phyloP scores from a whole-genome alignment of 2,888 invertebrate species.

The Ctenicera cuprea region DNA sequence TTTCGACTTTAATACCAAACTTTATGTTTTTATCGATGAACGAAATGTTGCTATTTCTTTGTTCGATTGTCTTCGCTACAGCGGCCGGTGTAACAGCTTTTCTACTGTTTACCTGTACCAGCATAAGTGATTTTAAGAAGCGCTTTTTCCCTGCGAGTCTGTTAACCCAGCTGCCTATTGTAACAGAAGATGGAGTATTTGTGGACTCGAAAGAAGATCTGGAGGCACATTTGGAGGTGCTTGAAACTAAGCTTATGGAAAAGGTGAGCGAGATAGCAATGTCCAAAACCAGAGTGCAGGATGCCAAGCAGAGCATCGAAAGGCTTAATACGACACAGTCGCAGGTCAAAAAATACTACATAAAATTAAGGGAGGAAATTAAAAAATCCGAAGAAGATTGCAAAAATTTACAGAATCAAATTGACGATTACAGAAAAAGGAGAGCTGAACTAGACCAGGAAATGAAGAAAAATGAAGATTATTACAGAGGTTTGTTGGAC shows the following conservation, averaged over 20 bases:
- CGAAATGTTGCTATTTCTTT: conserved; percentile 55
- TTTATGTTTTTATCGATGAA: conserved; percentile 4
- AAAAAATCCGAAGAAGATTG: conserved; percentile 64
- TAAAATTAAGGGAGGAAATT: conserved; percentile 62
- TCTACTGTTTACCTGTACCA: conserved; percentile 61
- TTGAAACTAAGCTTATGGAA: conserved; percentile 64
- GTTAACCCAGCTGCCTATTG: conserved; percentile 56
- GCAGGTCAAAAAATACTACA: conserved; percentile 65
- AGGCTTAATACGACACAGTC: conserved; percentile 62
- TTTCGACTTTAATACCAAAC: conserved; percentile 26
- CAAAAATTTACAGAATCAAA: conserved; percentile 63
- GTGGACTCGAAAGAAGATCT: conserved; percentile 66
- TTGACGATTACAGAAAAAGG: conserved; percentile 64
- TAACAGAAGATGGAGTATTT: conserved; percentile 55
- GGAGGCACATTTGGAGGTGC: conserved; percentile 64
- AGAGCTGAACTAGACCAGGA: conserved; percentile 62
- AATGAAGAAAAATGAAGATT: conserved; percentile 41
- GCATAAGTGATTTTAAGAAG: conserved; percentile 61
- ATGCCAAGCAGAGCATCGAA: conserved; percentile 63
- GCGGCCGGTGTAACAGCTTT: conserved; percentile 64
- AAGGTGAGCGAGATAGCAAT: conserved; percentile 63
- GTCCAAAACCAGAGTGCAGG: conserved; percentile 61
- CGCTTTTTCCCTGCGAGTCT: conserved; percentile 36
- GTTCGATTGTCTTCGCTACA: conserved; percentile 61
- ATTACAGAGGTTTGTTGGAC: conserved; percentile 26